Conservation (phyloP, 2,888 invertebrate species). For the Andrena trimmerana region DNA sequence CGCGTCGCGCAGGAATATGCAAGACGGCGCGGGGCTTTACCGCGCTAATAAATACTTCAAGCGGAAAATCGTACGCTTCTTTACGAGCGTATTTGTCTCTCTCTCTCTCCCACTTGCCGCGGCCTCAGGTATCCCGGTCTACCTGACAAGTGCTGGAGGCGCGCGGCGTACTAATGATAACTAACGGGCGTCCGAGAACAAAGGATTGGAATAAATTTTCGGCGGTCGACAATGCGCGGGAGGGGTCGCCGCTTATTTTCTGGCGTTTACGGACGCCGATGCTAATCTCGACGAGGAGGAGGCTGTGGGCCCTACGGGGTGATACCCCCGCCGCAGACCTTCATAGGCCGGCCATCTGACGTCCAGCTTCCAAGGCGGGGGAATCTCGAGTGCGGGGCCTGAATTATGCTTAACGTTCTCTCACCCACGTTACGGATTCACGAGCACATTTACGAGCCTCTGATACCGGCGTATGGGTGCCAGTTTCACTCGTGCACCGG, state of each 20-base stretch:
- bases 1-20: not conserved
- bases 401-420: conserved; percentile 73
- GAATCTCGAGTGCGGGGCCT: conserved; percentile 62
- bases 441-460: conserved; percentile 30
- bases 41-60: conserved; percentile 54
- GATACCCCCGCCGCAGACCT: conserved; percentile 53
- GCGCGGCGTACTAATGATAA: conserved; percentile 74
- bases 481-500: not conserved
- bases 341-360: conserved; percentile 71
- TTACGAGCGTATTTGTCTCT: conserved; percentile 43
- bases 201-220: conserved; percentile 77
- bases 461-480: not conserved
- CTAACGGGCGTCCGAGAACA: conserved; percentile 74
- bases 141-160: conserved; percentile 70
- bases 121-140: conserved; percentile 45
- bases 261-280: conserved; percentile 73
- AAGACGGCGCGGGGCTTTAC: conserved; percentile 4
- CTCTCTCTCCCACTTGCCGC: not conserved
- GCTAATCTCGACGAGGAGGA: conserved; percentile 70
- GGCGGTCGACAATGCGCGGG: conserved; percentile 65
- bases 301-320: conserved; percentile 58
- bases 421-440: conserved; percentile 61
- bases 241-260: conserved; percentile 70
- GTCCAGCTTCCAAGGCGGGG: conserved; percentile 52
- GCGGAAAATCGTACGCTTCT: conserved; percentile 57